These are phyloP conservation scores for Limanda limanda DNA, from an alignment of 2,113 vertebrate species.

Conservation along the genomic window DNA sequence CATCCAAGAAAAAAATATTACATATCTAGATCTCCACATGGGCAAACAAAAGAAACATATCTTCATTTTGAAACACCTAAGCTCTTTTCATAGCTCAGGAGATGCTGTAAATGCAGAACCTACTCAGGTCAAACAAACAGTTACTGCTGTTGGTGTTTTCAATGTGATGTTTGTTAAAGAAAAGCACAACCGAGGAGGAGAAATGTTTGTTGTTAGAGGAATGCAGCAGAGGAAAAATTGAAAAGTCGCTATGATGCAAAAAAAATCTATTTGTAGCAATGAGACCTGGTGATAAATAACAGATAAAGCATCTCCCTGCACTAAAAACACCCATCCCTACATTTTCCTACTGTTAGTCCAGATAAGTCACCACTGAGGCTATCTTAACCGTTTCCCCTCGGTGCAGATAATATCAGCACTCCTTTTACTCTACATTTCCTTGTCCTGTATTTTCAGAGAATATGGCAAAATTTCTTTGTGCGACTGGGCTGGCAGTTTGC, in stretches of 20 bases:
- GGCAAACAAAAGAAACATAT: no score
- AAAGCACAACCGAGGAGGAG: background rate
- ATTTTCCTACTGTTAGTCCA: slow-evolving; percentile 14
- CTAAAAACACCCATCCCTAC: slow-evolving; percentile 15
- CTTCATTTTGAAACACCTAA: no score
- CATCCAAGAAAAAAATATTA: no score
- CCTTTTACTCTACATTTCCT: background rate
- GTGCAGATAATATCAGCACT: slow-evolving; percentile 48
- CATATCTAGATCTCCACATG: no score
- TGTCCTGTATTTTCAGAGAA: background rate
- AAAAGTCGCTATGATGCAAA: slow-evolving; percentile 35
- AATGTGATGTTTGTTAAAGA: background rate
- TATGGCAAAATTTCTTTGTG: no score
- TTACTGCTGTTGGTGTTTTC: no score
- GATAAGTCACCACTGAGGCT: slow-evolving; percentile 29
- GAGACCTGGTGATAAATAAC: slow-evolving; percentile 7
- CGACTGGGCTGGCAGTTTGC: no score
- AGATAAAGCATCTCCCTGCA: slow-evolving; percentile 40
- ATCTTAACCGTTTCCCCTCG: slow-evolving; percentile 18
- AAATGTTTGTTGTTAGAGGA: background rate
- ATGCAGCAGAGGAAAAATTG: background rate
- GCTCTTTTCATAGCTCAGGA: no score
- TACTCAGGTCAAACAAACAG: no score
- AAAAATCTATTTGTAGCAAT: slow-evolving; percentile 27
- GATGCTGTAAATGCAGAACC: no score